Base-by-base conservation (phyloP, 2,888 invertebrate genomes). In the Agrotis ipsilon region DNA sequence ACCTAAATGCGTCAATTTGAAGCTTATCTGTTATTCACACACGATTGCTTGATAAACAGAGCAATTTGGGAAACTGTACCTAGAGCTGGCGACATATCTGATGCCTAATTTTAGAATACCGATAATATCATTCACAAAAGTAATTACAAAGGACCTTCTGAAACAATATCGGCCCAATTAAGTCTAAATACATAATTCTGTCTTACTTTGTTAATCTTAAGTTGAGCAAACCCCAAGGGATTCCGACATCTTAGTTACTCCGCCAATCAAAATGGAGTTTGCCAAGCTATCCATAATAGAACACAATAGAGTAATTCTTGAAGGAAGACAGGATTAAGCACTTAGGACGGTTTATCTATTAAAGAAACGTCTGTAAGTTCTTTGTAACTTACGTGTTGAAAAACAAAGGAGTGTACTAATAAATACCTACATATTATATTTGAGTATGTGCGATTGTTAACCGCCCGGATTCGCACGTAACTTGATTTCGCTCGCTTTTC, bases 301-400 rank as follows among this genome's bases (percentile, higher is more conserved):
- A 61, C 59, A 70, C 63, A 70, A 61, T 70, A 67, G 64, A 64
- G 69, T 70, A 67, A 80, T 64, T 64, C 70, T 58, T 58, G 21
- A 76, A 76, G 64, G 60, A 65, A 76, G 46, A 55, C 39, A 68
- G n/a, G 46, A 59, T 48, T 80, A 69, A 69, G 80, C 51, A 54
- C 68, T 65, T 75, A 65, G 59, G 58, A 46, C 51, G 49, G 24
- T 68, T 80, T 61, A 80, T 63, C 49, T 63, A 57, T 45, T 59
- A 43, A 45, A 75, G 59, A 60, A 71, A 57, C 51, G 74, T 57
- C 51, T 63, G 24, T n/a, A n/a, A n/a, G n/a, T 61, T 24, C 60
- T 79, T 74, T 68, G 49, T 65, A 39, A 46, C 46, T 65, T 27
- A 57, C 32, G 51, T 54, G 58, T 61, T 67, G 4, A 60, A 48